phyloP scores from a whole-genome alignment of 2,888 invertebrate genomes.

The Lycaena phlaeas region DNA sequence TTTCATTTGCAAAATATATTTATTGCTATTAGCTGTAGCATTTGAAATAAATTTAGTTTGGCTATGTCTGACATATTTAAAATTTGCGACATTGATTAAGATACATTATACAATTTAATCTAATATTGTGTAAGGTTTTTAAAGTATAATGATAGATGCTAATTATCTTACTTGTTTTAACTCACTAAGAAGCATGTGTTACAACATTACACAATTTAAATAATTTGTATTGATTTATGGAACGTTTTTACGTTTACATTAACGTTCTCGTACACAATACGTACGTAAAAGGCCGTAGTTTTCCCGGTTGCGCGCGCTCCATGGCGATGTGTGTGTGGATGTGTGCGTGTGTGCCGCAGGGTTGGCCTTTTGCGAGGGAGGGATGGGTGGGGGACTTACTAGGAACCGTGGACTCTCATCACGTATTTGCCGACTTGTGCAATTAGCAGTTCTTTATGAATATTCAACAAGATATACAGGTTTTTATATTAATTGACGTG shows the following conservation, averaged over 20 bases:
- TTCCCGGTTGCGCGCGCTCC: constrained; percentile 67
- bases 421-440: constrained; percentile 68
- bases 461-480: constrained; percentile 60
- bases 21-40: too few species aligned
- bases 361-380: constrained; percentile 57
- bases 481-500: constrained; percentile 65
- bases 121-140: too few species aligned
- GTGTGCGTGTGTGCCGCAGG: constrained; percentile 30
- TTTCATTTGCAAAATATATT: too few species aligned
- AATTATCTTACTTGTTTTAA: too few species aligned
- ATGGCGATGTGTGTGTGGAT: constrained; percentile 33
- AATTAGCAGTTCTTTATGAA: constrained; percentile 72
- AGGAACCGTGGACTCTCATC: constrained; percentile 53
- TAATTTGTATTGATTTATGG: constrained; percentile 24
- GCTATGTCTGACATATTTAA: too few species aligned
- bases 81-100: too few species aligned
- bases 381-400: constrained; percentile 33
- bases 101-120: too few species aligned
- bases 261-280: constrained; percentile 64
- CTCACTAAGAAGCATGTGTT: too few species aligned
- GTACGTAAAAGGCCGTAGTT: constrained; percentile 69
- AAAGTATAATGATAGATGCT: too few species aligned
- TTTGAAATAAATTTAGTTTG: too few species aligned
- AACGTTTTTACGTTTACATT: constrained; percentile 29
- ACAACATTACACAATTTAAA: too few species aligned